Conservation (phyloP, 2,888 invertebrate species). For the Agriopis marginaria region DNA sequence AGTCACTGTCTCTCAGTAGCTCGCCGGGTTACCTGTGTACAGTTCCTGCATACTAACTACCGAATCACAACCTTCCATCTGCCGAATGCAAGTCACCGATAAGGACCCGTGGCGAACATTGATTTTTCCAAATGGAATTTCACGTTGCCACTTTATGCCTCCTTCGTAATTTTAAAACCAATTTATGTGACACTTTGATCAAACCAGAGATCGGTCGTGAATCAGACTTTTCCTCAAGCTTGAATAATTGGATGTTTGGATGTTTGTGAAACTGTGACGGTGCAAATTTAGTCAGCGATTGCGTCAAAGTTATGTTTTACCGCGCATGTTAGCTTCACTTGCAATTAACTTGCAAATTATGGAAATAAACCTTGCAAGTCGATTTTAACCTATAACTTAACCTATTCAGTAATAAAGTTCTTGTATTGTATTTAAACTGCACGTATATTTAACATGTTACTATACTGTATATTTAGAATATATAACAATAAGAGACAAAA, state of each 20-base stretch:
- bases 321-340: no score
- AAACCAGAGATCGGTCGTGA: constrained; percentile 11
- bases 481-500: no score
- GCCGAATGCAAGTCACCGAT: constrained; percentile 65
- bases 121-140: constrained; percentile 55
- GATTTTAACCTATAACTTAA: no score
- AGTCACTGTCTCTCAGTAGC: constrained; percentile 22
- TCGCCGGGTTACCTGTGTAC: constrained; percentile 51
- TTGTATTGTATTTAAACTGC: no score
- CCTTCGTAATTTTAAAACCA: constrained; percentile 45
- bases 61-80: constrained; percentile 78
- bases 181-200: constrained; percentile 23
- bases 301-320: background rate
- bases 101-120: constrained; percentile 70
- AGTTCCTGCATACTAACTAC: constrained; percentile 75
- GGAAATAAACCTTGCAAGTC: no score
- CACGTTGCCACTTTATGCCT: constrained; percentile 22
- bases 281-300: background rate
- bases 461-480: no score
- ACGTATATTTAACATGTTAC: no score
- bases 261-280: background rate
- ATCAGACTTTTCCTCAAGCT: constrained; percentile 15
- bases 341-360: no score
- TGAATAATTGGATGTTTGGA: constrained; percentile 1
- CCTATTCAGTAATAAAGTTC: no score